These are phyloP conservation scores for Dromococcyx pavoninus DNA, from an alignment of 2,797 vertebrate genomes.

Conservation along the genomic window DNA sequence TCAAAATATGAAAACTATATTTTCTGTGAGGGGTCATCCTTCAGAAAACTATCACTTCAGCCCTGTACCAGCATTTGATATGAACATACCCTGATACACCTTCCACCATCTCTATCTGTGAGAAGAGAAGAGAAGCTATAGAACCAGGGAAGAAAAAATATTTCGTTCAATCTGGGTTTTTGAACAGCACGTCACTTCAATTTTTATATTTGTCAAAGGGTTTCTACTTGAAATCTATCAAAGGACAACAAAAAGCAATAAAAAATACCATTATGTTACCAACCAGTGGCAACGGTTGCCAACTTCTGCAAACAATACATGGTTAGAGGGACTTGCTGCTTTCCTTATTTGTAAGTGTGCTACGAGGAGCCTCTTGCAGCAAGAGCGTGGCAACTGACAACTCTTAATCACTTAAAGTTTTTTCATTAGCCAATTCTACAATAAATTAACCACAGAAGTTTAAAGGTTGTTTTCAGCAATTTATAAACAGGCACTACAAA, in stretches of 20 bases:
- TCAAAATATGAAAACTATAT: neutral
- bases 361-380: neutral
- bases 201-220: neutral
- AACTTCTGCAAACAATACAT: neutral
- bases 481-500: neutral
- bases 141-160: neutral
- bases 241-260: slow-evolving; percentile 16
- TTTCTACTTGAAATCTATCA: neutral
- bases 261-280: neutral
- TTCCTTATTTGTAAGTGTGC: neutral
- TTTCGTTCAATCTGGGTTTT: neutral
- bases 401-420: neutral
- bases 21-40: neutral
- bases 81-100: neutral
- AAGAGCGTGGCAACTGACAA: neutral
- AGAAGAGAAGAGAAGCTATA: neutral
- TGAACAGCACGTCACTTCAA: neutral
- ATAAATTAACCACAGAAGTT: neutral
- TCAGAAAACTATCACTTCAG: neutral
- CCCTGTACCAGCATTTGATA: neutral
- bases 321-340: neutral
- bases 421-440: slow-evolving; percentile 6
- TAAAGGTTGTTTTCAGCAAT: slow-evolving; percentile 15
- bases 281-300: neutral
- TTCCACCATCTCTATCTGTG: neutral